Percentiles rank a stretch among this genome's conserved stretches.
phyloP scores from a whole-genome alignment of 2,888 invertebrate genomes.

The Eretmocerus hayati region DNA sequence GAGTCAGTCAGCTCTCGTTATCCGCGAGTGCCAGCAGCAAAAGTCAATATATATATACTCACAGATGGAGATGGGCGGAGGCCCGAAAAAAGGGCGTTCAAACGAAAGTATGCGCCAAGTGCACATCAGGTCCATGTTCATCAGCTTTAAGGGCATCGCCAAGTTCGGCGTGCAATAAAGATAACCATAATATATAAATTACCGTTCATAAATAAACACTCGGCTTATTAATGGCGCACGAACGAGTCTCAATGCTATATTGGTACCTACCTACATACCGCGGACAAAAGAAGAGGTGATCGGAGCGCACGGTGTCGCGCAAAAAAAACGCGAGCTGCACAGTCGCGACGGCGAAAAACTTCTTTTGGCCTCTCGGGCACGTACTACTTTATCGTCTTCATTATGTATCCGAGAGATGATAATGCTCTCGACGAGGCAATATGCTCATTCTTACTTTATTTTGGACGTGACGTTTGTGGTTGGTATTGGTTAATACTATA shows the following conservation, averaged over 20 bases:
- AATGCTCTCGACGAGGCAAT: no score
- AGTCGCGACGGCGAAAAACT: not conserved
- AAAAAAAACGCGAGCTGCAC: not conserved
- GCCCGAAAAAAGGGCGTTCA: no score
- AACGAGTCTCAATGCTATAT: conserved; percentile 13
- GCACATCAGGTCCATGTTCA: no score
- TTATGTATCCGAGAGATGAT: conserved; percentile 18
- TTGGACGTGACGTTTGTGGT: no score
- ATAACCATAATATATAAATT: conserved; percentile 18
- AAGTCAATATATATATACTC: not conserved
- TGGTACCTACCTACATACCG: conserved; percentile 6
- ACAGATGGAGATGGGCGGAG: not conserved
- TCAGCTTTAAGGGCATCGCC: no score
- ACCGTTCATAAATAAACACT: conserved; percentile 20
- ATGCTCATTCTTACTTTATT: no score
- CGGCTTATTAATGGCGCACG: conserved; percentile 17
- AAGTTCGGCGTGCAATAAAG: conserved; percentile 14
- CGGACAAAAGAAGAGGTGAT: not conserved
- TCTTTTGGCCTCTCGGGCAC: not conserved
- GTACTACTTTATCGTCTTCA: conserved; percentile 18
- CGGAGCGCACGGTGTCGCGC: no score
- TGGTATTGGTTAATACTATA: no score
- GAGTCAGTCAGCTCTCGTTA: not conserved
- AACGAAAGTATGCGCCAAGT: no score
- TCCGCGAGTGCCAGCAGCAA: not conserved